These are phyloP conservation scores for Molorchus minor DNA, from an alignment of 2,888 invertebrate species.

Conservation along the genomic window DNA sequence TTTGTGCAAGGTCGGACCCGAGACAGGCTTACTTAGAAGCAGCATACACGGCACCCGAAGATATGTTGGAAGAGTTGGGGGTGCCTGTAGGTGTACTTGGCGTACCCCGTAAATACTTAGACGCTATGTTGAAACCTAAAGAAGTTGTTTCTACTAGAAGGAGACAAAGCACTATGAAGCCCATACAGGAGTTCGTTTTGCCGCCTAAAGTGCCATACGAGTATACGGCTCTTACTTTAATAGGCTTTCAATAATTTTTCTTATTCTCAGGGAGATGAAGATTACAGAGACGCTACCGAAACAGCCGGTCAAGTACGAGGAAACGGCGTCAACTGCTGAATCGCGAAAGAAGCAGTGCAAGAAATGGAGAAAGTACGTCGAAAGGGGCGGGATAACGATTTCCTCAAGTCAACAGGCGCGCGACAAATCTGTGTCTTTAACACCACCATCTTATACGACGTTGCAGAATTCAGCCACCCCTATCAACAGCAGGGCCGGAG, in stretches of 20 bases:
- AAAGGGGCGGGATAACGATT: conserved; percentile 22
- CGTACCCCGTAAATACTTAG: conserved; percentile 65
- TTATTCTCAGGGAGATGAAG: conserved; percentile 44
- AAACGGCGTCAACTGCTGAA: conserved; percentile 44
- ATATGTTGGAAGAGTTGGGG: conserved; percentile 60
- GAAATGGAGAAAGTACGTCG: conserved; percentile 51
- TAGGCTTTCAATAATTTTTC: background rate
- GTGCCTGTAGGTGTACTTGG: conserved; percentile 71
- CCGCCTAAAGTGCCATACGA: conserved; percentile 43
- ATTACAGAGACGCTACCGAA: conserved; percentile 49
- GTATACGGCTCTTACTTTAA: background rate
- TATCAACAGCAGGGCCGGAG: no score
- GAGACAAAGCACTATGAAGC: conserved; percentile 44
- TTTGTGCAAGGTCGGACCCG: conserved; percentile 53
- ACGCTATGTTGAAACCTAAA: conserved; percentile 65
- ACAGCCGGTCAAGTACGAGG: conserved; percentile 46
- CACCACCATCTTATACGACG: conserved; percentile 9
- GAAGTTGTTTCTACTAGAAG: conserved; percentile 48
- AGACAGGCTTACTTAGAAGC: conserved; percentile 66
- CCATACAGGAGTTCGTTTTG: conserved; percentile 50
- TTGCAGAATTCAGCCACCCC: no score
- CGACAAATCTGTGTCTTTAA: background rate
- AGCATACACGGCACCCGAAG: conserved; percentile 68
- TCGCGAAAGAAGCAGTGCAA: conserved; percentile 51
- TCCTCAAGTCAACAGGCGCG: background rate